Evolutionary conservation across 2,888 invertebrate genomes (phyloP).

Genomic region (Xestia sexstrigata): DNA sequence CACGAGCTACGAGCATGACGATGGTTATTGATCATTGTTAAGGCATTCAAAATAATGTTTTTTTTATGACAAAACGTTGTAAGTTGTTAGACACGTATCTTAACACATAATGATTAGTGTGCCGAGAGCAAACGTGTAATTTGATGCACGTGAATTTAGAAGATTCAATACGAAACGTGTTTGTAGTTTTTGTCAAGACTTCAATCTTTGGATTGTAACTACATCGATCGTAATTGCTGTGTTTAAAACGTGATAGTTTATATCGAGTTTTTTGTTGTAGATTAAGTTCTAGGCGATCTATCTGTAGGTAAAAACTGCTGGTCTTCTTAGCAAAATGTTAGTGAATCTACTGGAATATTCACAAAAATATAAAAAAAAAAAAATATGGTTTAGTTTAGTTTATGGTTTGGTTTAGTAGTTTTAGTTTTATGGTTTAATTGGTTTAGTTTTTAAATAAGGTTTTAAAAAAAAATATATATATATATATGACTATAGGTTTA

Average conservation of each 20-base stretch:
- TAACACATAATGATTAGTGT: conserved; percentile 1
- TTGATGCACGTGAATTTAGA: conserved; percentile 8
- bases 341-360: neutral
- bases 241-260: neutral
- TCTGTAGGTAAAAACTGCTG: neutral
- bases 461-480: too few relatives aligned
- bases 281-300: neutral
- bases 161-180: conserved; percentile 14
- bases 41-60: conserved; percentile 8
- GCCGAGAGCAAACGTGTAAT: conserved; percentile 7
- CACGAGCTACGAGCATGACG: neutral
- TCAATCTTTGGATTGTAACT: neutral
- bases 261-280: neutral
- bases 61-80: conserved; percentile 11
- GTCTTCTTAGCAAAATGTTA: neutral
- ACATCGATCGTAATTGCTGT: neutral
- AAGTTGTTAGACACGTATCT: neutral
- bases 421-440: too few relatives aligned
- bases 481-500: too few relatives aligned
- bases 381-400: too few relatives aligned
- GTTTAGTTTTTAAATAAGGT: too few relatives aligned
- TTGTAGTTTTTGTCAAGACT: conserved; percentile 11
- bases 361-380: too few relatives aligned
- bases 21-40: neutral
- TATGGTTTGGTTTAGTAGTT: too few relatives aligned